phyloP scores from a whole-genome alignment of 2,888 invertebrate genomes.

The Eristalis arbustorum region DNA sequence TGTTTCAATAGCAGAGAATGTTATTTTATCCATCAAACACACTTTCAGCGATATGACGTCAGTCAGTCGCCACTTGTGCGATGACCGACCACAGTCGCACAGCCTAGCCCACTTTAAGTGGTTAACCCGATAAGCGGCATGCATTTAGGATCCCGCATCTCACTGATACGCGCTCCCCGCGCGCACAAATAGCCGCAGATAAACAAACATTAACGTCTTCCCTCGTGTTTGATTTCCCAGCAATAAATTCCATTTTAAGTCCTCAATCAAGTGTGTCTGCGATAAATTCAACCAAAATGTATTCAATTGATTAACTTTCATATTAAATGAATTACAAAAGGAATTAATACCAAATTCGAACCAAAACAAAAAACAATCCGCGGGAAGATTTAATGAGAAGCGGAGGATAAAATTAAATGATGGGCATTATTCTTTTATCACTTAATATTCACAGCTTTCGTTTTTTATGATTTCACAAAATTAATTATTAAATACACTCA shows the following conservation, averaged over 20 bases:
- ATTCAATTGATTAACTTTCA: neutral
- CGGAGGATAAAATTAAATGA: neutral
- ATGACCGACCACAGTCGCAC: too few relatives aligned
- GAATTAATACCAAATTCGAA: too few relatives aligned
- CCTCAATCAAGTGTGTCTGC: neutral
- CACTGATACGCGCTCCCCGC: neutral
- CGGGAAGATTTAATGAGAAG: constrained; percentile 26
- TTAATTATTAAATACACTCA: constrained; percentile 44
- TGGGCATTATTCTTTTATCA: neutral
- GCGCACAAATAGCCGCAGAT: neutral
- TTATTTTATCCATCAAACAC: constrained; percentile 40
- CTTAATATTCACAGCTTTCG: constrained; percentile 19
- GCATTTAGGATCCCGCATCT: constrained; percentile 4
- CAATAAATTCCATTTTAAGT: neutral
- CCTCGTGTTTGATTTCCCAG: neutral
- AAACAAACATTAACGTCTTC: neutral
- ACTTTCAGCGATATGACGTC: constrained; percentile 49
- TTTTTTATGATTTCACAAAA: constrained; percentile 12
- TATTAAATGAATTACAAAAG: neutral
- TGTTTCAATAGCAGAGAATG: neutral
- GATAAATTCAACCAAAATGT: neutral
- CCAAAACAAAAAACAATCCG: constrained; percentile 18
- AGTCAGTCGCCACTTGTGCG: constrained; percentile 13
- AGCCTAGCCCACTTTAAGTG: constrained; percentile 29
- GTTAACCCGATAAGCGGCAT: constrained; percentile 49